These are phyloP conservation scores for Nymphalis io DNA, from an alignment of 1,140 invertebrate genomes.

Conservation along the genomic window DNA sequence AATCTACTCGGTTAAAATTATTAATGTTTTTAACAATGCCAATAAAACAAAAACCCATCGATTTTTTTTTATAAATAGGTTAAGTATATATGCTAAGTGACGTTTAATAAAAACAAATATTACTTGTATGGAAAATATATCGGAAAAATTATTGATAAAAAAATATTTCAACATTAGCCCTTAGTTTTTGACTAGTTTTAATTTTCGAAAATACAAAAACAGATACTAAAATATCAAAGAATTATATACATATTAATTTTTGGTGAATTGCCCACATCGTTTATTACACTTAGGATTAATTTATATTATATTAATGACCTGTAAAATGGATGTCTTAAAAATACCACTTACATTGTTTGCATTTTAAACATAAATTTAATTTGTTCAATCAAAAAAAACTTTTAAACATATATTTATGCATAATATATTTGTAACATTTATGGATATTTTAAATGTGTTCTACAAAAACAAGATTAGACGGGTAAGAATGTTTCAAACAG, in stretches of 20 bases:
- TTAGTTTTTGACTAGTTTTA: constrained; percentile 10
- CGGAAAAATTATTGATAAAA: not conserved
- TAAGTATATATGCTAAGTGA: constrained; percentile 25
- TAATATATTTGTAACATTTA: too few relatives aligned
- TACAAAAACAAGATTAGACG: not conserved
- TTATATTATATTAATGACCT: not conserved
- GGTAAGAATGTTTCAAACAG: constrained; percentile 13
- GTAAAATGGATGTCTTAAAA: not conserved
- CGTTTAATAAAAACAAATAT: not conserved
- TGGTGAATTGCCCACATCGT: not conserved
- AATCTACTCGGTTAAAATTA: not conserved
- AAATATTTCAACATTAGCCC: not conserved
- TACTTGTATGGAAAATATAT: not conserved
- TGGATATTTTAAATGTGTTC: too few relatives aligned
- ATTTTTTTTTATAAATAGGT: constrained; percentile 28
- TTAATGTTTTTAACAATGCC: constrained; percentile 17
- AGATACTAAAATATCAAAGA: too few relatives aligned
- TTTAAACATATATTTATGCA: too few relatives aligned
- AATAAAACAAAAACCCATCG: constrained; percentile 36
- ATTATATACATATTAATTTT: too few relatives aligned
- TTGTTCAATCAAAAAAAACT: too few relatives aligned
- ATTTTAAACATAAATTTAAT: too few relatives aligned
- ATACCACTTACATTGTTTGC: not conserved
- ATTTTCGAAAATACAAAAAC: not conserved
- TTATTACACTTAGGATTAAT: not conserved